phyloP scores from a whole-genome alignment of 1,140 invertebrate species.

The Grapholita molesta region DNA sequence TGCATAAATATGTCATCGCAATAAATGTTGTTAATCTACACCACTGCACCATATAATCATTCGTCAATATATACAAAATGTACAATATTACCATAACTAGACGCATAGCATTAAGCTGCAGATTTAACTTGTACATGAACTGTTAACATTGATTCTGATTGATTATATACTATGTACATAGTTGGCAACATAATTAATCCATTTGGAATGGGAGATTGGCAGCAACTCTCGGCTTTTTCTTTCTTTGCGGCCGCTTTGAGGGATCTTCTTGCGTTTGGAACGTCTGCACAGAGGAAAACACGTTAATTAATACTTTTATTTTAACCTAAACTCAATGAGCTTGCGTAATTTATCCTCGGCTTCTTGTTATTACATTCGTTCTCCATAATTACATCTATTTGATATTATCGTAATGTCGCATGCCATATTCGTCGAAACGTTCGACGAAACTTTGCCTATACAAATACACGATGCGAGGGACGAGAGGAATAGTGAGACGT shows the following conservation, averaged over 20 bases:
- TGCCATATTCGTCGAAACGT: no score
- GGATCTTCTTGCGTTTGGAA: constrained; percentile 38
- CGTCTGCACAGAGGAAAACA: constrained; percentile 32
- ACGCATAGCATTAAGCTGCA: no score
- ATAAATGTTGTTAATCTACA: neutral
- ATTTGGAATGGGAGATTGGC: constrained; percentile 75
- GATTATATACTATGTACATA: neutral
- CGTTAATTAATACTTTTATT: no score
- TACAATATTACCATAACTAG: constrained; percentile 29
- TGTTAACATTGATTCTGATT: constrained; percentile 13
- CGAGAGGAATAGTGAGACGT: no score
- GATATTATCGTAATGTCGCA: no score
- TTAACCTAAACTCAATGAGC: no score
- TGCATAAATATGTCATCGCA: neutral
- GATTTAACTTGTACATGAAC: neutral
- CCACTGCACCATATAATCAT: neutral
- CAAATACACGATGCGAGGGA: no score
- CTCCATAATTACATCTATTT: no score
- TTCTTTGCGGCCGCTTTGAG: constrained; percentile 38
- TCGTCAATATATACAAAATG: constrained; percentile 44
- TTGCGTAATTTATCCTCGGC: no score
- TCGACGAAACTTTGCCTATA: no score
- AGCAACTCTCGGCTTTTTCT: constrained; percentile 77
- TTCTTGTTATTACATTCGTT: no score
- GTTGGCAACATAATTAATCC: constrained; percentile 34